These are phyloP conservation scores for Rotaria socialis DNA, from an alignment of 2,888 invertebrate species.

Conservation along the genomic window DNA sequence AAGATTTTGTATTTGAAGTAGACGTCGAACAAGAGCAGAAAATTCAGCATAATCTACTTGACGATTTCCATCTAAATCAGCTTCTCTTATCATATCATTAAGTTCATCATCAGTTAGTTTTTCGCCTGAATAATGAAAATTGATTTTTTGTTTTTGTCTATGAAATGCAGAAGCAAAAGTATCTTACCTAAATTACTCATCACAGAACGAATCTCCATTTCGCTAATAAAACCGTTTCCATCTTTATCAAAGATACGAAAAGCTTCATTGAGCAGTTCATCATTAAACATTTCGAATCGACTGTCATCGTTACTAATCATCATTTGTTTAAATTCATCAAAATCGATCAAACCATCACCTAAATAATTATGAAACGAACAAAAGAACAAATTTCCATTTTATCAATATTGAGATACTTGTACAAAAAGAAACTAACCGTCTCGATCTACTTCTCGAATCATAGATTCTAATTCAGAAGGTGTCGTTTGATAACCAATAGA, in stretches of 20 bases:
- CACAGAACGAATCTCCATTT: constrained; percentile 22
- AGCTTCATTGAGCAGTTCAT: constrained; percentile 11
- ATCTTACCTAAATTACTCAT: neutral
- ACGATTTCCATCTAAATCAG: constrained; percentile 30
- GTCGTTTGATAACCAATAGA: constrained; percentile 18
- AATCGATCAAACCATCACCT: constrained; percentile 12
- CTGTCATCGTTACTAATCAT: neutral
- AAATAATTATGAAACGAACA: neutral
- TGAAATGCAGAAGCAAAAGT: neutral
- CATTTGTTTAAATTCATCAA: constrained; percentile 25
- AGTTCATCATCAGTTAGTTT: constrained; percentile 32
- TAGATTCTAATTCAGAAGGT: neutral
- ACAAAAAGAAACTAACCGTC: neutral
- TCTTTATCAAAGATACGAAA: constrained; percentile 35
- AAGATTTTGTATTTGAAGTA: neutral
- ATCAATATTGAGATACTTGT: no score
- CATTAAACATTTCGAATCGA: neutral
- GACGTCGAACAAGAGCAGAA: constrained; percentile 16
- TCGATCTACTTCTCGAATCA: constrained; percentile 28
- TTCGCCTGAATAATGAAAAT: neutral
- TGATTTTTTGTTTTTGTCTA: no score
- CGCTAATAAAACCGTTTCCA: constrained; percentile 10
- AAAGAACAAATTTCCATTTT: neutral
- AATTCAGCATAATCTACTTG: constrained; percentile 34
- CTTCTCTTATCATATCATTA: constrained; percentile 33